Base-by-base conservation (phyloP, 2,113 vertebrate species). In the Jaculus jaculus region DNA sequence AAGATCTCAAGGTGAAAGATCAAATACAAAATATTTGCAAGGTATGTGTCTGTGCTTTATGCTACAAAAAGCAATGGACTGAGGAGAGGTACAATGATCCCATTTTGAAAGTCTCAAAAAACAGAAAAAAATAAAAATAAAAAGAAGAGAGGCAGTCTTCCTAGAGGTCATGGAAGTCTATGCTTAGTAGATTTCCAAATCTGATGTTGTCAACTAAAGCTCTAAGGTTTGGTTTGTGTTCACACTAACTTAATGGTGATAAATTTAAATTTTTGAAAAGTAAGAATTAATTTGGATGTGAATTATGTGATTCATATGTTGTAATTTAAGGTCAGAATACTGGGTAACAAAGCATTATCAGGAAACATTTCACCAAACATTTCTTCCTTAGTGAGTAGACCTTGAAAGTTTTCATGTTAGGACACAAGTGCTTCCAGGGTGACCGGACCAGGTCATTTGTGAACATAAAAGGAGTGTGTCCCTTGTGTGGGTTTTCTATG, bases 241-340 rank as follows among this genome's bases (percentile, higher is more conserved):
- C 81, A 66, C 0, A 58, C 5, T 61, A 84, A 81, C 17, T 73
- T n/a, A 71, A 86, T 51, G 32, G 83, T 30, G 7, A 79, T 73
- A 42, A 71, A 71, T 16, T 92, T 90, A 91, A 87, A 75, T 84
- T 73, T 88, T n/a, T 92, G n/a, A 92, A 90, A 88, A 91, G 32
- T 88, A 80, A 82, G 60, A 63, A 90, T 72, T 37, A 58, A 15
- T 6, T 73, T n/a, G 58, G 21, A 63, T 74, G 58, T 87, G 71
- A 82, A 94, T 84, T 65, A 74, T 28, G 20, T 34, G 28, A 85
- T 16, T 85, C 21, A 24, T 13, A 42, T 54, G 10, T 12, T 66
- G 32, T 54, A 74, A 92, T 58, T 87, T 85, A 93, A 86, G 86
- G 9, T 24, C 37, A 89, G 73, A 84, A 69, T 13, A 84, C 42